phyloP scores from a whole-genome alignment of 1,140 invertebrate species.

The Eriocheir sinensis region DNA sequence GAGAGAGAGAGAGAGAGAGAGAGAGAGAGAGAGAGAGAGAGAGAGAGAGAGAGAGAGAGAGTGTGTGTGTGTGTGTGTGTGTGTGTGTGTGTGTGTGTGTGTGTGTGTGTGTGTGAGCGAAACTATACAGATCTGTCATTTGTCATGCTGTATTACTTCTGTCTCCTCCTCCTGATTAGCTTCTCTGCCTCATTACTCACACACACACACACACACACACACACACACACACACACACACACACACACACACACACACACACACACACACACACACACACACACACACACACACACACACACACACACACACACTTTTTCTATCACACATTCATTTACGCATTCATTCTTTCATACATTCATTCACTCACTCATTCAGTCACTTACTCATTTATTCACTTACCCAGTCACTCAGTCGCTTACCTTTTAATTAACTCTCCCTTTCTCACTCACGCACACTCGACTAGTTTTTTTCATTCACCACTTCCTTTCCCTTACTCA shows the following conservation, averaged over 20 bases:
- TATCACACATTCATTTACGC: background rate
- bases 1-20: background rate
- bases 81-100: too few relatives aligned
- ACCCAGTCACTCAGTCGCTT: background rate
- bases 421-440: background rate
- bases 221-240: conserved; percentile 45
- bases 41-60: background rate
- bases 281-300: background rate
- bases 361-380: background rate
- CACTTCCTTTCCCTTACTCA: background rate
- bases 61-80: too few relatives aligned
- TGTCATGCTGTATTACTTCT: background rate
- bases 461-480: background rate
- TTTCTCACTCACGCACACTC: background rate
- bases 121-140: too few relatives aligned
- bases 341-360: background rate
- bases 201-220: background rate
- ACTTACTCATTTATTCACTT: background rate
- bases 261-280: background rate
- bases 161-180: background rate
- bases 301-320: background rate
- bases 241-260: conserved; percentile 52
- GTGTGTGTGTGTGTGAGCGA: too few relatives aligned
- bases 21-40: background rate
- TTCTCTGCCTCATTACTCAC: background rate